These are phyloP conservation scores for Cercopithecus diana DNA, from an alignment of 2,797 vertebrate genomes.

Conservation along the genomic window DNA sequence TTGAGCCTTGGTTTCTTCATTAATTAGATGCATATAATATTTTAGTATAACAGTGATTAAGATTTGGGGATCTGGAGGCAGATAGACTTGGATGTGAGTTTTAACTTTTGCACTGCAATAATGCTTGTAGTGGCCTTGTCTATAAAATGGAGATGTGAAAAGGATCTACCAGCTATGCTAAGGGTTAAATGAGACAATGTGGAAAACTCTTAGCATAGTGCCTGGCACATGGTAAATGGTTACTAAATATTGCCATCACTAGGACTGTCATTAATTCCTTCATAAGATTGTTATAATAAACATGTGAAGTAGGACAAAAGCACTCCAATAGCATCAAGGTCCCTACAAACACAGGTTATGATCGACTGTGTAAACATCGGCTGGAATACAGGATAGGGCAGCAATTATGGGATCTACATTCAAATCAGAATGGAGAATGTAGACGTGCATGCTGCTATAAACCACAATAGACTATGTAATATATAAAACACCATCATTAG, in stretches of 20 bases:
- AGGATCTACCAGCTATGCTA: background rate
- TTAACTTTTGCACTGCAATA: too few relatives aligned
- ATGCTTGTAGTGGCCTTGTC: background rate
- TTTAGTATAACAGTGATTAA: background rate
- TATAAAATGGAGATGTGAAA: background rate
- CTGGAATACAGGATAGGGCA: background rate
- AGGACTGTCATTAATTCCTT: background rate
- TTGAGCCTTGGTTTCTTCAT: background rate
- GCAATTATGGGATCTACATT: background rate
- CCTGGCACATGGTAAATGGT: background rate
- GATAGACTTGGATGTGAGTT: background rate
- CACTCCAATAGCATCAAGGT: background rate
- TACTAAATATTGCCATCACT: background rate
- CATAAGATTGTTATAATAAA: background rate
- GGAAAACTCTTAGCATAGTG: background rate
- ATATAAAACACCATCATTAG: background rate
- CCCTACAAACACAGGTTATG: background rate
- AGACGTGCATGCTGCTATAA: background rate
- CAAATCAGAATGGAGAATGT: background rate
- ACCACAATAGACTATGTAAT: background rate
- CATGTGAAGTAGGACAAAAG: background rate
- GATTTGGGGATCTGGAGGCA: background rate
- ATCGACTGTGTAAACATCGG: background rate
- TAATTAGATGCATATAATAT: background rate
- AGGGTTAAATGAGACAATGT: background rate